Evolutionary conservation across 1,140 invertebrate species (phyloP), one percentile per base, ranked within the genome.

Genomic region (Drosophila biarmipes): DNA sequence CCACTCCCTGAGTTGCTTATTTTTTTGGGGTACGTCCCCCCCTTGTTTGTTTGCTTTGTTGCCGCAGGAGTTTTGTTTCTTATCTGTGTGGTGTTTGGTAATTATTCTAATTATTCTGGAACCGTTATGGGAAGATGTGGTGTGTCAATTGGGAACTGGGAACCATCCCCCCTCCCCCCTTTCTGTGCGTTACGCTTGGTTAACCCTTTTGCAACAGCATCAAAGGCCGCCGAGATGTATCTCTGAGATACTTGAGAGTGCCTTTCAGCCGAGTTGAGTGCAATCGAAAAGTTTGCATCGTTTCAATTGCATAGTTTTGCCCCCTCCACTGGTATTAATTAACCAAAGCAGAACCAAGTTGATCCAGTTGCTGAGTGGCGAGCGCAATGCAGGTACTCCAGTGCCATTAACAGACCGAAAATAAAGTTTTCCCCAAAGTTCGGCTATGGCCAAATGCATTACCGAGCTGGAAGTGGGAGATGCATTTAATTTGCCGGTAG

Each of bases 361-460:
- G 37, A 48, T 56, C 53, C 61, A 67, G 45, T 62, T 72, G 76
- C 48, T 49, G 54, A 61, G 64, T 55, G 68, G 56, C 51, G 56
- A 43, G 56, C 66, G 71, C 66, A 48, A 51, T 56, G 35, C 75
- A 84, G 80, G 76, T 73, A 61, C 66, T 46, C 34, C 48, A 73
- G 27, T 71, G 11, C 27, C 38, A 64, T 67, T 46, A 53, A 48
- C 38, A 14, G 53, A 48, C 21, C 15, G 27, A 29, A 72, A 67
- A 78, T 34, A 69, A 84, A 75, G 40, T 84, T 81, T 82, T 49
- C 7, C 27, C 31, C n/a, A 68, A 81, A 81, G 48, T 82, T 82
- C 77, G 62, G 42, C 68, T 35, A 73, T 77, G 72, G 61, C 56
- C 53, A 76, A 67, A 62, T 78, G 73, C 73, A 72, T 49, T 63